These are phyloP conservation scores for Salvator merianae DNA, from an alignment of 2,113 vertebrate species.

Conservation along the genomic window DNA sequence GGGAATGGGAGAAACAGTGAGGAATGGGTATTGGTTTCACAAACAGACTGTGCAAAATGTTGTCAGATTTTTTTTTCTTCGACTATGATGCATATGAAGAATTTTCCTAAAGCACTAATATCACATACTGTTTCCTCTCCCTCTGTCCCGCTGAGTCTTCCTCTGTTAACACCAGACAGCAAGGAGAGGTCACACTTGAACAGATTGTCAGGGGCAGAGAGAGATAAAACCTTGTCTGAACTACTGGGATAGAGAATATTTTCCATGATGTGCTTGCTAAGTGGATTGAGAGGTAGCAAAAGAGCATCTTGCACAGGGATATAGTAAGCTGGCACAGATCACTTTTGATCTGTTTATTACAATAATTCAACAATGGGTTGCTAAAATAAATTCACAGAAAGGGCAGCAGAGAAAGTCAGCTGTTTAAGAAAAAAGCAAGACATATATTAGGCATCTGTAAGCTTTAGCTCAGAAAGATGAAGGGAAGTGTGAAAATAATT, in stretches of 20 bases:
- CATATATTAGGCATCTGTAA: background rate
- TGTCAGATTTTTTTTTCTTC: background rate
- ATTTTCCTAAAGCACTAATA: background rate
- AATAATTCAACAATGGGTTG: background rate
- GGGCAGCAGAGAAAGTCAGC: background rate
- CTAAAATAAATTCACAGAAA: background rate
- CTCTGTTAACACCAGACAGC: constrained; percentile 4
- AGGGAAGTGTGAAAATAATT: background rate
- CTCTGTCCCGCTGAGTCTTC: background rate
- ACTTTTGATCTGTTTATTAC: background rate
- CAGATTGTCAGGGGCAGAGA: constrained; percentile 16
- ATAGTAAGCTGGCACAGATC: background rate
- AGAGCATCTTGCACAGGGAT: background rate
- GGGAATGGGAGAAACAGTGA: too few relatives aligned
- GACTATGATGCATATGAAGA: background rate
- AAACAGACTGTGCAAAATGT: background rate
- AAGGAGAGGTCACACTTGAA: constrained; percentile 27
- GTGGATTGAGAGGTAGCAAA: background rate
- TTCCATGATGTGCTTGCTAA: background rate
- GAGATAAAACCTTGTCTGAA: constrained; percentile 25
- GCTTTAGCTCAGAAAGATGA: background rate
- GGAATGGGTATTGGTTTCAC: too few relatives aligned
- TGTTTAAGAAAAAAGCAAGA: background rate
- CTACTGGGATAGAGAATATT: background rate
- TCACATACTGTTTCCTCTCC: background rate